Evolutionary conservation across 2,113 vertebrate genomes (phyloP), one percentile per base, ranked within the genome.

Genomic region (Poecilia latipinna): DNA sequence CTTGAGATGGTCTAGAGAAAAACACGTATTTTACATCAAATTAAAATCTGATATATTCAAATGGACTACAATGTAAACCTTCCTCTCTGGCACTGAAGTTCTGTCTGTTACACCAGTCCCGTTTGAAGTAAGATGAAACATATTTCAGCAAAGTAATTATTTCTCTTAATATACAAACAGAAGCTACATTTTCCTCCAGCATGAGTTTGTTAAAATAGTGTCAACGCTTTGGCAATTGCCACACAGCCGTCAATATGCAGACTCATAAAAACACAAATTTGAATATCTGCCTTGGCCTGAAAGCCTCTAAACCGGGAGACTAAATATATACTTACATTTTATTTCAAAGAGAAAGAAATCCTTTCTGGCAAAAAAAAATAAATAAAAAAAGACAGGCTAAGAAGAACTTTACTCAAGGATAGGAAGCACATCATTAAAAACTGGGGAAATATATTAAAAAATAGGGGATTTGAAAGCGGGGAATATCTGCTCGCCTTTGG

Each of bases 251-350:
- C 86, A 89, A 81, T 80, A 88, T 81, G 78, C 81, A 76, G 80
- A 68, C 88, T 93, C 88, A 92, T 89, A 88, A 93, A 91, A 91
- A 86, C 79, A 75, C 80, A 89, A 92, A 91, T 92, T 87, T 88
- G 84, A 91, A 90, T 90, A 87, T 87, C 85, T 91, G 68, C 84
- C 84, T 81, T 42, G 89, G 90, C 90, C 91, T 91, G 78, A 80
- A 77, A 90, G 89, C 87, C 86, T 92, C 89, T 90, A 90, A 93
- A 92, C 91, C 89, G 82, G 80, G 90, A 93, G 90, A 94, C 92
- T 94, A 94, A 95, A 95, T 94, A 94, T 94, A 94, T 93, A 93
- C 93, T 93, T 93, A 92, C 87, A 93, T 94, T 91, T 92, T 91
- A 92, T 94, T 94, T 94, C 93, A 94, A 94, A 94, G 92, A 86